phyloP scores from a whole-genome alignment of 2,888 invertebrate genomes.

The Caenorhabditis sp. region DNA sequence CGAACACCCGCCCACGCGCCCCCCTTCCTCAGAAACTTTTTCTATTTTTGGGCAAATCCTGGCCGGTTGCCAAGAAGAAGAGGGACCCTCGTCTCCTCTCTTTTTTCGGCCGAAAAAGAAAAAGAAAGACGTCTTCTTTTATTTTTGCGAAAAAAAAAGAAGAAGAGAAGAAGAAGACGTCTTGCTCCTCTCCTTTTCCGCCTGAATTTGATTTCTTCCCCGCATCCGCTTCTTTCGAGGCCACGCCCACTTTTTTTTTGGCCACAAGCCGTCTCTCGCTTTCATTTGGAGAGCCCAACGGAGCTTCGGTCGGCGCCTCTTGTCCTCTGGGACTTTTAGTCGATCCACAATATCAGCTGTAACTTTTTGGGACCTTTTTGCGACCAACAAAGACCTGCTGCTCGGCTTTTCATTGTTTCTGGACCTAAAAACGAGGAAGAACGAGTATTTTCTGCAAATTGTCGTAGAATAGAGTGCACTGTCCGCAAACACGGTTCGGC shows the following conservation, averaged over 20 bases:
- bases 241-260: conserved; percentile 20
- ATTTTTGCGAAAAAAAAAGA: conserved; percentile 19
- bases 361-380: no score
- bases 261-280: background rate
- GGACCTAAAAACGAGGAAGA: no score
- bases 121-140: conserved; percentile 2
- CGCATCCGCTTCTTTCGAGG: conserved; percentile 11
- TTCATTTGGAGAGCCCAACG: background rate
- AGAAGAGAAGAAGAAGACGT: conserved; percentile 24
- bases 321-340: conserved; percentile 7
- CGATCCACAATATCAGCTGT: background rate
- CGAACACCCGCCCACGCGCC: background rate
- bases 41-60: no score
- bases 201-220: conserved; percentile 37
- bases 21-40: no score
- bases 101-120: background rate
- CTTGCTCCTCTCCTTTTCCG: conserved; percentile 16
- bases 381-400: no score
- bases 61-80: background rate
- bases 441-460: no score
- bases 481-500: no score
- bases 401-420: no score
- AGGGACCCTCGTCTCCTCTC: background rate
- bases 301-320: conserved; percentile 5
- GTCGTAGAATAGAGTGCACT: no score